phyloP scores from a whole-genome alignment of 2,113 vertebrate genomes.

The Catharus fuscescens region DNA sequence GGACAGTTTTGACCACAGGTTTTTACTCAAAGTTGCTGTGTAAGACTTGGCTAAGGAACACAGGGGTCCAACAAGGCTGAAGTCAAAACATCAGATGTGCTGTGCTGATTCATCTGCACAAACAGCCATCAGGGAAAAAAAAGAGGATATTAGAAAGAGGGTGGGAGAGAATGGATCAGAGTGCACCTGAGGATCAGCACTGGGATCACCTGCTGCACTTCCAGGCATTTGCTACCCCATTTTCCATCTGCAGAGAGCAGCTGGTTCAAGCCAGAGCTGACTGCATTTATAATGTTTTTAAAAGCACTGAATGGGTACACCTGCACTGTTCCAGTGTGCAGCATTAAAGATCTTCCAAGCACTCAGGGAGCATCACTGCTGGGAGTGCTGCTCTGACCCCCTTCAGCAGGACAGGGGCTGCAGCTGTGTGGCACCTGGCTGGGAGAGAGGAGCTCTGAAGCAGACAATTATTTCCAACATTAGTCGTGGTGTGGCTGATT shows the following conservation, averaged over 20 bases:
- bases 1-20: not conserved
- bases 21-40: not conserved
- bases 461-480: constrained; percentile 5
- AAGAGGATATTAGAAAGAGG: not conserved
- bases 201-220: not conserved
- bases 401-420: not conserved
- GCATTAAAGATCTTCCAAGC: not conserved
- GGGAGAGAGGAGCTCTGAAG: not conserved
- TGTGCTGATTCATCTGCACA: not conserved
- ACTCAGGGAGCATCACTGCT: not conserved
- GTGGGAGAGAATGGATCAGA: not conserved
- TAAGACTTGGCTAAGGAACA: not conserved
- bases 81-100: not conserved
- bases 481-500: constrained; percentile 37
- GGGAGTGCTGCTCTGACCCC: not conserved
- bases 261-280: not conserved
- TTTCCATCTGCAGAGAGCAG: not conserved
- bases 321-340: not conserved
- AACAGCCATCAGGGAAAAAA: not conserved
- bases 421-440: constrained; percentile 38
- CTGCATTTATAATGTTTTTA: not conserved
- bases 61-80: not conserved
- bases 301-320: not conserved
- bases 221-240: not conserved
- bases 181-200: not conserved